Evolutionary conservation across 2,797 vertebrate genomes (phyloP).

Genomic region (Chaunax sp.): DNA sequence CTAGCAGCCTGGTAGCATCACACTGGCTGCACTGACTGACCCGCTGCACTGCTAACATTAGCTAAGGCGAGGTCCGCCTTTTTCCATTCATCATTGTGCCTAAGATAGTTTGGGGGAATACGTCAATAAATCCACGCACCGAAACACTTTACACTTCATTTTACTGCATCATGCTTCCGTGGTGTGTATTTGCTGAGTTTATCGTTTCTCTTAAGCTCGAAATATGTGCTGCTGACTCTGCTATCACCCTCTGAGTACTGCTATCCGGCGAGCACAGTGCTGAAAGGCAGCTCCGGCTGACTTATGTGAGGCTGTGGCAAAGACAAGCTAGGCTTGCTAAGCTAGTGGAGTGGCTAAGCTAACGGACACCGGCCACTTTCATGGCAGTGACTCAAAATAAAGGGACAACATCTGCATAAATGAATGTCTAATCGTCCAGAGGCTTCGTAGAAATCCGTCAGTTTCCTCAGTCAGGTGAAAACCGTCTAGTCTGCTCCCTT

Average conservation of each 20-base stretch:
- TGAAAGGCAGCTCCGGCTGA: slow-evolving; percentile 66
- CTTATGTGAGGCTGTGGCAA: slow-evolving; percentile 23
- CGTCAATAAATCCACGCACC: not conserved
- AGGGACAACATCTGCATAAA: slow-evolving; percentile 19
- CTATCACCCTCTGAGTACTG: slow-evolving; percentile 47
- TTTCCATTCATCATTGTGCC: slow-evolving; percentile 60
- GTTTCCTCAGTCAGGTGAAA: not conserved
- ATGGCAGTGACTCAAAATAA: slow-evolving; percentile 20
- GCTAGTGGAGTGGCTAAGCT: slow-evolving; percentile 67
- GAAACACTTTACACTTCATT: not conserved
- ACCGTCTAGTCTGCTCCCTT: not conserved
- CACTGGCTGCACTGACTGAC: slow-evolving; percentile 61
- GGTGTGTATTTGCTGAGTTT: not conserved
- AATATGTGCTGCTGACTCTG: slow-evolving; percentile 45
- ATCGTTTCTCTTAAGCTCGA: not conserved
- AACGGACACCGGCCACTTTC: slow-evolving; percentile 55
- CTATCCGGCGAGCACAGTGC: slow-evolving; percentile 77
- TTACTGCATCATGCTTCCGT: not conserved
- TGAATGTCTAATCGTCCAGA: not conserved
- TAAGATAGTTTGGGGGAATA: slow-evolving; percentile 19
- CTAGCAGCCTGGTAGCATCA: slow-evolving; percentile 70
- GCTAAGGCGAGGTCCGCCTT: slow-evolving; percentile 79
- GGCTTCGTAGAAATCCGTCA: not conserved
- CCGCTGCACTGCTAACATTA: slow-evolving; percentile 69
- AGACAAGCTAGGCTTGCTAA: slow-evolving; percentile 63